Evolutionary conservation across 2,888 invertebrate species (phyloP).

Genomic region (Tenthredo amoena): DNA sequence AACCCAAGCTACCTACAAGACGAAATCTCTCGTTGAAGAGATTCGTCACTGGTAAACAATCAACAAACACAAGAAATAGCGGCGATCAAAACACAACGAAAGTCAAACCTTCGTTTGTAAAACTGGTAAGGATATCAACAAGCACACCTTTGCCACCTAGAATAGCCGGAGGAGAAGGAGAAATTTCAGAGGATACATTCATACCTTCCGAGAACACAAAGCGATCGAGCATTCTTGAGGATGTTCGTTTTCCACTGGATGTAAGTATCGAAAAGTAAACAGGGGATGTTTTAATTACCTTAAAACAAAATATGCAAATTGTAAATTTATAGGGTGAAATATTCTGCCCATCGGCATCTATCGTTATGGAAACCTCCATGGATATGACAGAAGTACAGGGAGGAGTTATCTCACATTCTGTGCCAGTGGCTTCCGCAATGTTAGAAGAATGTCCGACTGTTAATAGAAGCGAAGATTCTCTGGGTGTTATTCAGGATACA

Average conservation of each 20-base stretch:
- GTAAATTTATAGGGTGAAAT: slow-evolving; percentile 5
- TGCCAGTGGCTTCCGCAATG: background rate
- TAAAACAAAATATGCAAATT: slow-evolving; percentile 15
- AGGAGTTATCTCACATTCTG: background rate
- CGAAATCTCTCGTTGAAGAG: background rate
- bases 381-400: slow-evolving; percentile 30
- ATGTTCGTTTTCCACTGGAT: slow-evolving; percentile 10
- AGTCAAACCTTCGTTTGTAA: slow-evolving; percentile 18
- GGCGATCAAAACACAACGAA: background rate
- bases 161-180: background rate
- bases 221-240: background rate
- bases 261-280: slow-evolving; percentile 46
- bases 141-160: background rate
- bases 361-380: slow-evolving; percentile 30
- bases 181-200: background rate
- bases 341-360: background rate
- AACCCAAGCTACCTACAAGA: background rate
- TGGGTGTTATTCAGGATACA: slow-evolving; percentile 7
- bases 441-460: background rate
- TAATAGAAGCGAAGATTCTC: slow-evolving; percentile 11
- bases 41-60: background rate
- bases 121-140: background rate
- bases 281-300: background rate
- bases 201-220: slow-evolving; percentile 11
- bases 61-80: background rate